Conservation (phyloP, 2,888 invertebrate genomes). For the Drosophila paramelanica region DNA sequence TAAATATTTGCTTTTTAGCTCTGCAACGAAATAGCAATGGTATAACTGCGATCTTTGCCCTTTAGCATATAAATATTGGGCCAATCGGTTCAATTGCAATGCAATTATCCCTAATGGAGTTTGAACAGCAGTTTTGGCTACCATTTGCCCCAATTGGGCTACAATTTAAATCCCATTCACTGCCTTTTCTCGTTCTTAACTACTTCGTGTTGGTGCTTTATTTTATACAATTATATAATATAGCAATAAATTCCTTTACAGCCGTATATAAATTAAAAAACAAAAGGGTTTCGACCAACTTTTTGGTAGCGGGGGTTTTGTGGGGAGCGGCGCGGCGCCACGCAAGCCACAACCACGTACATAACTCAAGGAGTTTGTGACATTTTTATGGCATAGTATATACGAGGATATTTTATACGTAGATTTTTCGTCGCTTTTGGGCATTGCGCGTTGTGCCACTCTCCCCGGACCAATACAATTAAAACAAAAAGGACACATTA, state of each 20-base stretch:
- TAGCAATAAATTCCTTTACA: conserved; percentile 68
- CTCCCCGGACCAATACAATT: conserved; percentile 62
- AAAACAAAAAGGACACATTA: conserved; percentile 75
- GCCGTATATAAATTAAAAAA: conserved; percentile 73
- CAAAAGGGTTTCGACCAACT: conserved; percentile 68
- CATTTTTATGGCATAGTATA: conserved; percentile 75
- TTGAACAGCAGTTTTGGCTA: background rate
- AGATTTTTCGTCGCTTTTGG: conserved; percentile 71
- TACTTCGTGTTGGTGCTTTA: conserved; percentile 4
- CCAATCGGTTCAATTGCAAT: conserved; percentile 28
- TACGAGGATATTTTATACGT: conserved; percentile 69
- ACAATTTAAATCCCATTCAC: conserved; percentile 15
- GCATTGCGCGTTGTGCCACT: conserved; percentile 60
- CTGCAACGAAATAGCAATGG: background rate
- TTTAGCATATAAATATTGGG: conserved; percentile 1
- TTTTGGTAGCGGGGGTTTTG: conserved; percentile 7
- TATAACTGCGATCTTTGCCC: background rate
- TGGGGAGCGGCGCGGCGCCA: conserved; percentile 45
- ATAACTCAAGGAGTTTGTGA: conserved; percentile 80
- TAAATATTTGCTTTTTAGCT: too few species aligned
- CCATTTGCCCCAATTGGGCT: conserved; percentile 1
- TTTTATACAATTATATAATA: conserved; percentile 67
- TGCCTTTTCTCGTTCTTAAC: conserved; percentile 12
- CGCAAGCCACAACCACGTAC: conserved; percentile 71
- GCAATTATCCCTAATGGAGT: conserved; percentile 30